Evolutionary conservation across 2,797 vertebrate genomes (phyloP).

Genomic region (Gouania willdenowi): DNA sequence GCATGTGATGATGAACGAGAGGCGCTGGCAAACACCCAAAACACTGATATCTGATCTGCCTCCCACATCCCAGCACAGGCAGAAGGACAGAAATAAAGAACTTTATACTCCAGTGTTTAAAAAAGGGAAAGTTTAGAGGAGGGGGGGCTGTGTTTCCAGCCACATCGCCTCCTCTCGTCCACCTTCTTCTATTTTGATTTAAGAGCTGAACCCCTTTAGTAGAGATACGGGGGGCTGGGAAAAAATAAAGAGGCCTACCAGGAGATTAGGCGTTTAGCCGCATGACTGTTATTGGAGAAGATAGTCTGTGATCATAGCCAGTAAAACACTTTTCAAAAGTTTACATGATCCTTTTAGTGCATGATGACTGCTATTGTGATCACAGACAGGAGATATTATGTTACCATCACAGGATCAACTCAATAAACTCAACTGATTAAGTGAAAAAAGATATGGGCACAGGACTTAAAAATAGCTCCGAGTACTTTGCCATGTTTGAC

Average conservation of each 20-base stretch:
- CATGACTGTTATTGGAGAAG: constrained; percentile 26
- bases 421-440: background rate
- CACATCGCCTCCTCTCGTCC: constrained; percentile 2
- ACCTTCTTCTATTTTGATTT: constrained; percentile 40
- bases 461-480: background rate
- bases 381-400: background rate
- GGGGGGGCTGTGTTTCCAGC: constrained; percentile 41
- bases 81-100: constrained; percentile 30
- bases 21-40: constrained; percentile 42
- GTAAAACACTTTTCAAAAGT: constrained; percentile 31
- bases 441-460: background rate
- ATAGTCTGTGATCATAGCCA: constrained; percentile 25
- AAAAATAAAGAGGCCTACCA: constrained; percentile 40
- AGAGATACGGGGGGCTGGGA: constrained; percentile 22
- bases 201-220: constrained; percentile 32
- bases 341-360: constrained; percentile 11
- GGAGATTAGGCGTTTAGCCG: constrained; percentile 42
- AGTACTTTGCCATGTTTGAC: background rate
- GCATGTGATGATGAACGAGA: constrained; percentile 29
- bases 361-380: background rate
- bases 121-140: constrained; percentile 28
- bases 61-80: constrained; percentile 40
- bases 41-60: constrained; percentile 49
- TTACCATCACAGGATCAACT: background rate
- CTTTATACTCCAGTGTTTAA: constrained; percentile 29